Base-by-base conservation (phyloP, 2,113 vertebrate species). In the Semicossyphus pulcher region DNA sequence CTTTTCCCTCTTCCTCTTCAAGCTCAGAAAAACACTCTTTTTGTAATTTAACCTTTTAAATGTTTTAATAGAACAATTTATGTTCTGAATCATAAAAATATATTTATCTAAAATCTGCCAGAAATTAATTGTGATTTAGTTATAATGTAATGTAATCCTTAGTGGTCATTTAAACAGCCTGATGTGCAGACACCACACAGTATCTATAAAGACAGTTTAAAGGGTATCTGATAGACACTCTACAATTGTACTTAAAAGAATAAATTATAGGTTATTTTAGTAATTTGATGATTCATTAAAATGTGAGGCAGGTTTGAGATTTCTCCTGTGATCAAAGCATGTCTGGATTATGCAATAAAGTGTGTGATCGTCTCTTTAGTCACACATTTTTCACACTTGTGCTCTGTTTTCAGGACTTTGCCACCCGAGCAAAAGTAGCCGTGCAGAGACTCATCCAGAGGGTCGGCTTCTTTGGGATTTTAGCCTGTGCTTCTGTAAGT, bases 401-500 rank as follows among this genome's bases (percentile, higher is more conserved):
- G 31, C 57, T 23, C 2, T 42, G 7, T 65, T 78, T 76, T 54
- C 64, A 98, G 96, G 95, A 96, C 63, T 95, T 96, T 85, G 93
- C 91, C 15, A 93, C 93, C 52, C 89, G 94, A 65, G 95, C 94
- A 0, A 95, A 96, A 42, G 65, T 94, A 54, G 93, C 95, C 0
- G 89, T 96, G 29, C 94, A 96, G 91, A 96, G 94, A 60, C 90
- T 96, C 63, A 94, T 96, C 70, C 95, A 97, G 86, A 95, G 86
- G 78, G 94, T 97, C 23, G 96, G 95, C 15, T 96, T 97, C 92
- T 94, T 97, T 14, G 96, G 95, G 75, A 97, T 97, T 87, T 89
- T 96, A 88, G 93, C 93, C 34, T 96, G 95, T 37, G 95, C 96
- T 62, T 97, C 96, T 14, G 96, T 98, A 87, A 95, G 95, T 96